Conservation (phyloP, 1,140 invertebrate species). For the Philaenus spumarius region DNA sequence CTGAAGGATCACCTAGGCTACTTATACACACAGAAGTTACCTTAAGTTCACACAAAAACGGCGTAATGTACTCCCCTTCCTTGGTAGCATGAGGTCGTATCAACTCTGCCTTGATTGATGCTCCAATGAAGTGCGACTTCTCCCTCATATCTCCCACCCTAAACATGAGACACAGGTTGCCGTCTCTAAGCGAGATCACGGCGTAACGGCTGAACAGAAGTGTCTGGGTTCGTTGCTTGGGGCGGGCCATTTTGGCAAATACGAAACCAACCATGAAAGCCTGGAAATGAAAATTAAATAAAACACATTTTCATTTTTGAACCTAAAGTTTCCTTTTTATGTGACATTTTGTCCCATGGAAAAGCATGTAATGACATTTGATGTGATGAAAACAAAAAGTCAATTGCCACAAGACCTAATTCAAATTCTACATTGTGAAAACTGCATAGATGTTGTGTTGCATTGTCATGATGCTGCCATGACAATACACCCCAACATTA, state of each 20-base stretch:
- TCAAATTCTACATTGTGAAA: too few relatives aligned
- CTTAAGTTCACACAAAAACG: slow-evolving; percentile 75
- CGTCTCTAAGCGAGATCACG: slow-evolving; percentile 85
- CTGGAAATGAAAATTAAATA: slow-evolving; percentile 41
- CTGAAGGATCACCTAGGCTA: too few relatives aligned
- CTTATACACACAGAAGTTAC: too few relatives aligned
- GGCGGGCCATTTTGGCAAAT: slow-evolving; percentile 94
- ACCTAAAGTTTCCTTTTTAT: too few relatives aligned
- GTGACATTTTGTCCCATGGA: too few relatives aligned
- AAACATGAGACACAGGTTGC: slow-evolving; percentile 90
- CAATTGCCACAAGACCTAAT: too few relatives aligned
- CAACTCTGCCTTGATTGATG: slow-evolving; percentile 81
- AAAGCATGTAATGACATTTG: too few relatives aligned
- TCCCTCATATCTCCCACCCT: slow-evolving; percentile 92
- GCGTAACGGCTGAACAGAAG: slow-evolving; percentile 91
- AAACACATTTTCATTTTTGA: too few relatives aligned
- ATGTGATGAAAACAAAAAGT: too few relatives aligned
- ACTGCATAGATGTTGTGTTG: too few relatives aligned
- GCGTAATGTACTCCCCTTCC: slow-evolving; percentile 78
- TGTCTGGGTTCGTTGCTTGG: slow-evolving; percentile 94
- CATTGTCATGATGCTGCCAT: too few relatives aligned
- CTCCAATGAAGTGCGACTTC: slow-evolving; percentile 95
- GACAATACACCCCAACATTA: too few relatives aligned
- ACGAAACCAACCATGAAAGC: slow-evolving; percentile 90
- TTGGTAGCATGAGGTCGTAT: slow-evolving; percentile 81